These are phyloP conservation scores for Coenobita brevimanus DNA, from an alignment of 1,140 invertebrate species.

Conservation along the genomic window DNA sequence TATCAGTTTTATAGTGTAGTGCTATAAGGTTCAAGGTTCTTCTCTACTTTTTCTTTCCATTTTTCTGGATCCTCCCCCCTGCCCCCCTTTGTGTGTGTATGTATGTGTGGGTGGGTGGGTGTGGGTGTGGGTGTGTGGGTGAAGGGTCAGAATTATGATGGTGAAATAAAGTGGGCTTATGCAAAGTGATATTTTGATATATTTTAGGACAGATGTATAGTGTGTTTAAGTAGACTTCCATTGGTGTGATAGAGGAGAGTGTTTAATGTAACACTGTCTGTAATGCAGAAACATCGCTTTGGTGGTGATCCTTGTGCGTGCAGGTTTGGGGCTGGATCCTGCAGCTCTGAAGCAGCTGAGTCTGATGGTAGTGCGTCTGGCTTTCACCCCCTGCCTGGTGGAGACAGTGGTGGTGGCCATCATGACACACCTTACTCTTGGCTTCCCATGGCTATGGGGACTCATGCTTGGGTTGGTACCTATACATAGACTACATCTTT, in stretches of 20 bases:
- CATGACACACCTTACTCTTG: conserved; percentile 83
- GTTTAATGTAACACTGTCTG: not conserved
- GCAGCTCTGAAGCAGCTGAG: conserved; percentile 84
- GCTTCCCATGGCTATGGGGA: conserved; percentile 90
- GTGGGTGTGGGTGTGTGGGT: no score
- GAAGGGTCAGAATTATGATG: no score
- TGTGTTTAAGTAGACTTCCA: not conserved
- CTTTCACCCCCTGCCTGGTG: conserved; percentile 87
- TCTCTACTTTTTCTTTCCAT: no score
- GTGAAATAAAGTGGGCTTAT: no score
- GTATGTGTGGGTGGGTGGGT: no score
- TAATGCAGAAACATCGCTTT: conserved; percentile 84
- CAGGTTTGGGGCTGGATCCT: conserved; percentile 93
- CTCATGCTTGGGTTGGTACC: conserved; percentile 84
- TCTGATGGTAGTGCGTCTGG: conserved; percentile 78
- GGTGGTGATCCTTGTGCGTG: conserved; percentile 92
- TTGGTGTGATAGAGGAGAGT: not conserved
- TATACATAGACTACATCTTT: not conserved
- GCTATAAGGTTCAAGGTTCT: no score
- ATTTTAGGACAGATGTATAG: not conserved
- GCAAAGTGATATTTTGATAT: no score
- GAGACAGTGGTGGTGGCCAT: conserved; percentile 83
- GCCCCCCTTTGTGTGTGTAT: no score
- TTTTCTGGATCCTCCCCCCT: no score
- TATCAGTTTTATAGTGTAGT: no score